These are phyloP conservation scores for Cyclopterus lumpus DNA, from an alignment of 2,797 vertebrate genomes.

Conservation along the genomic window DNA sequence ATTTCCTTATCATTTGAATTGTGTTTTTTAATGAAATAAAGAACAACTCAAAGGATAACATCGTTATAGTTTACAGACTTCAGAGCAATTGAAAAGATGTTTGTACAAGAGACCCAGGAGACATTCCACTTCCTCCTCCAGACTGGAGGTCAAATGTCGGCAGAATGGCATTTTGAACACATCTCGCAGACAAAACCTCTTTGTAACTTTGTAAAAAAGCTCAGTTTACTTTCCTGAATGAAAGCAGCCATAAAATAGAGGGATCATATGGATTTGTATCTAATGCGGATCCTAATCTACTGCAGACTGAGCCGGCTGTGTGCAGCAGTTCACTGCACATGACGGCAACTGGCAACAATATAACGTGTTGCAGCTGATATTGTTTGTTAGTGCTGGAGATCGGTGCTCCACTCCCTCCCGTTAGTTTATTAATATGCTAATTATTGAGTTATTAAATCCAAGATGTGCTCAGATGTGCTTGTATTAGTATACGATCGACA, in stretches of 20 bases:
- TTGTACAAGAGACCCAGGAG: too few species aligned
- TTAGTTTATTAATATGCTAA: neutral
- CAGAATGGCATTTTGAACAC: constrained; percentile 40
- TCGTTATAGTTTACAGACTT: too few species aligned
- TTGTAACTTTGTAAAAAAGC: constrained; percentile 9
- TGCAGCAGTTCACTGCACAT: too few species aligned
- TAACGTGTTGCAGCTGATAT: neutral
- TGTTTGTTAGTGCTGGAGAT: neutral
- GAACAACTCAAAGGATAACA: too few species aligned
- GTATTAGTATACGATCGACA: neutral
- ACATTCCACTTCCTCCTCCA: constrained; percentile 59
- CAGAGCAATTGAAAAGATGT: too few species aligned
- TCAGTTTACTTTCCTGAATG: constrained; percentile 4
- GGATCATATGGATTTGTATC: neutral
- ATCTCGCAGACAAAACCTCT: constrained; percentile 27
- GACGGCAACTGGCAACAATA: neutral
- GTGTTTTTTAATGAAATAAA: too few species aligned
- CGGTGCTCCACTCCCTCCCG: neutral
- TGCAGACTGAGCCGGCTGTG: neutral
- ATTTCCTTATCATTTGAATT: too few species aligned
- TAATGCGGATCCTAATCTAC: neutral
- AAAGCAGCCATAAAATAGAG: neutral
- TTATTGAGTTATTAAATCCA: neutral
- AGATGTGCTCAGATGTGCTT: neutral
- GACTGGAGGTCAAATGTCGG: constrained; percentile 43